Evolutionary conservation across 2,888 invertebrate genomes (phyloP).

Genomic region (Rotaria magnacalcarata): DNA sequence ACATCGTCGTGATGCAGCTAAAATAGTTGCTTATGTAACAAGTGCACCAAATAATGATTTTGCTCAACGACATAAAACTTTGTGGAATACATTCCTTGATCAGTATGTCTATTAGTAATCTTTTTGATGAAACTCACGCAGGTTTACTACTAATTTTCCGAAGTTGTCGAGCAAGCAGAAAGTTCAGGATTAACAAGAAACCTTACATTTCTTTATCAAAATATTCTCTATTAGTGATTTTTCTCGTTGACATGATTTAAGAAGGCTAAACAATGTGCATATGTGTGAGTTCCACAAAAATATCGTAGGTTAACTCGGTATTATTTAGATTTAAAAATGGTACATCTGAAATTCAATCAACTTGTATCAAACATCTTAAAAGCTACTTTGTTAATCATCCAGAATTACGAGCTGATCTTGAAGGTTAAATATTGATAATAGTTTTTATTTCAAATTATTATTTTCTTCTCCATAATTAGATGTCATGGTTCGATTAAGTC

Average conservation of each 20-base stretch:
- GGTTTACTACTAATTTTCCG: too few relatives aligned
- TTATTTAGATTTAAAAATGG: slow-evolving; percentile 22
- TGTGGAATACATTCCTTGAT: slow-evolving; percentile 30
- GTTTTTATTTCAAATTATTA: not conserved
- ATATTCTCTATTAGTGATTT: too few relatives aligned
- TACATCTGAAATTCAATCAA: slow-evolving; percentile 10
- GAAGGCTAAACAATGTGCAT: too few relatives aligned
- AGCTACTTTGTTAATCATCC: slow-evolving; percentile 32
- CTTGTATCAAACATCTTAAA: slow-evolving; percentile 30
- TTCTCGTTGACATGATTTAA: too few relatives aligned
- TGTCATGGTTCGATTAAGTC: not conserved
- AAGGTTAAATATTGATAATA: not conserved
- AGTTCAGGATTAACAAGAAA: too few relatives aligned
- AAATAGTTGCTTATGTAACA: slow-evolving; percentile 4
- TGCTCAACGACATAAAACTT: not conserved
- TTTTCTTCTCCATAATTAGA: not conserved
- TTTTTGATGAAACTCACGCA: too few relatives aligned
- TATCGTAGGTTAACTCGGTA: too few relatives aligned
- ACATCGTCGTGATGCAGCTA: slow-evolving; percentile 35
- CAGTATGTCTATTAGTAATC: not conserved
- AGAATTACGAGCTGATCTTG: slow-evolving; percentile 2
- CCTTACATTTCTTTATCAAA: too few relatives aligned
- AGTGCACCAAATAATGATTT: slow-evolving; percentile 36
- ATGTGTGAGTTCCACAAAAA: too few relatives aligned
- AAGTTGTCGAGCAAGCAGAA: too few relatives aligned